phyloP scores from a whole-genome alignment of 2,888 invertebrate species.

The Drosophila greeni region DNA sequence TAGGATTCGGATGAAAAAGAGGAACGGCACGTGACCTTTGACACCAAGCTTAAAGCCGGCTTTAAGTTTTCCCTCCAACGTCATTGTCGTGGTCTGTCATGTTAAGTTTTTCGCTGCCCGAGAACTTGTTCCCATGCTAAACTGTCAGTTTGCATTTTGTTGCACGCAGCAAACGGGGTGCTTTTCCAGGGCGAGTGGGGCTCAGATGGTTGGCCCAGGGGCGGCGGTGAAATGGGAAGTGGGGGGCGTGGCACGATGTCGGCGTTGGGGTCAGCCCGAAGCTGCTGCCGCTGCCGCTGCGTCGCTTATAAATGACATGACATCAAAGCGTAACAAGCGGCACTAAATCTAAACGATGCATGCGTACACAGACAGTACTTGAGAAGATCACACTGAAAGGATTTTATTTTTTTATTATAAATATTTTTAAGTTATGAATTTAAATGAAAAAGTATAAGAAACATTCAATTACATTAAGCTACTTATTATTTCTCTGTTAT shows the following conservation, averaged over 20 bases:
- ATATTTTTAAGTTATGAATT: background rate
- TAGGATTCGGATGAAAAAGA: background rate
- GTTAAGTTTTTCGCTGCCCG: slow-evolving; percentile 55
- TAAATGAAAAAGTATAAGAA: background rate
- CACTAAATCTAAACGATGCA: slow-evolving; percentile 73
- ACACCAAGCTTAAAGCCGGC: slow-evolving; percentile 58
- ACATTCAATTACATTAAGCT: background rate
- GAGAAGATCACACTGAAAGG: slow-evolving; percentile 1
- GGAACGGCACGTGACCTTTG: slow-evolving; percentile 58
- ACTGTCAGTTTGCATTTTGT: slow-evolving; percentile 71
- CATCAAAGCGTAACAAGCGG: slow-evolving; percentile 75
- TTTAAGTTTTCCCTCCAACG: slow-evolving; percentile 56
- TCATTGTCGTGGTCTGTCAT: slow-evolving; percentile 63
- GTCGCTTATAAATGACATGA: slow-evolving; percentile 66
- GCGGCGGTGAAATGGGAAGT: slow-evolving; percentile 8
- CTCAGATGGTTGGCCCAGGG: background rate
- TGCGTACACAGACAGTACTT: slow-evolving; percentile 29
- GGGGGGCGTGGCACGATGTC: slow-evolving; percentile 14
- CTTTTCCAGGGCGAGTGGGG: background rate
- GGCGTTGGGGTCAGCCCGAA: slow-evolving; percentile 36
- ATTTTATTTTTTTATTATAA: background rate
- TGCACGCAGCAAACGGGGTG: slow-evolving; percentile 27
- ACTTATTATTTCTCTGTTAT: background rate
- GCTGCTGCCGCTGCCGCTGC: slow-evolving; percentile 33
- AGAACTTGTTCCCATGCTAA: slow-evolving; percentile 63